Base-by-base conservation (phyloP, 37 sponge, comb jelly and placozoan species). In the Corticium candelabrum region DNA sequence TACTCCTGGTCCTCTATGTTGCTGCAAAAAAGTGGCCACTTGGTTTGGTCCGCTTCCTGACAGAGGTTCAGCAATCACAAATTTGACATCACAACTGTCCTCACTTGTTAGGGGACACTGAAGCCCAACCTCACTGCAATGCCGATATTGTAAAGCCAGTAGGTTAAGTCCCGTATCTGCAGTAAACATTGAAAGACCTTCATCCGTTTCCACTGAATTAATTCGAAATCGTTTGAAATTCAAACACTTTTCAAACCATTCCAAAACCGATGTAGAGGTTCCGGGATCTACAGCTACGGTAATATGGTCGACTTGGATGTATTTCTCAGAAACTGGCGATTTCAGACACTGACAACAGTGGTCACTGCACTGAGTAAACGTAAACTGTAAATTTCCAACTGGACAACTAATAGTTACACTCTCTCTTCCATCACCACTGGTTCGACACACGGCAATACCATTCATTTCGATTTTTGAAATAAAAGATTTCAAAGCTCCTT, bases 1-100 rank as follows among this genome's bases (percentile, higher is more conserved):
- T 15, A 85, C 71, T 21, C 86, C 86, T 1, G 86, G 81, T 2
- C 86, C 81, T 32, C 77, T 70, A 41, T 85, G 81, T 7, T 80
- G 69, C 3, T 75, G 38, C 2, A 85, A 73, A 34, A 85, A 85
- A 1, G 76, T 74, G 2, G 4, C 1, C 33, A 80, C 38, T 75
- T 85, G 86, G 41, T 85, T 85, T 7, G 68, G 3, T 1, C 81
- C 86, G 80, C 36, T 1, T 7, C 74, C 74, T n/a, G 75, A 80
- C 27, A 85, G 41, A 29, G 77, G 77, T 34, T 85, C 86, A 27
- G 77, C 86, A 40, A 85, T 75, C 2, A 85, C 77, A 15, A 80
- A 34, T 40, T 81, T 79, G 29, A 85, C 41, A 5, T 38, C 75
- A 2, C 40, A 3, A 32, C 7, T 3, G 30, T 2, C 74, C 32